Percentiles rank a stretch among this genome's conserved stretches.
phyloP scores from a whole-genome alignment of 2,797 vertebrate species.

The Ctenochaetus hawaiiensis region DNA sequence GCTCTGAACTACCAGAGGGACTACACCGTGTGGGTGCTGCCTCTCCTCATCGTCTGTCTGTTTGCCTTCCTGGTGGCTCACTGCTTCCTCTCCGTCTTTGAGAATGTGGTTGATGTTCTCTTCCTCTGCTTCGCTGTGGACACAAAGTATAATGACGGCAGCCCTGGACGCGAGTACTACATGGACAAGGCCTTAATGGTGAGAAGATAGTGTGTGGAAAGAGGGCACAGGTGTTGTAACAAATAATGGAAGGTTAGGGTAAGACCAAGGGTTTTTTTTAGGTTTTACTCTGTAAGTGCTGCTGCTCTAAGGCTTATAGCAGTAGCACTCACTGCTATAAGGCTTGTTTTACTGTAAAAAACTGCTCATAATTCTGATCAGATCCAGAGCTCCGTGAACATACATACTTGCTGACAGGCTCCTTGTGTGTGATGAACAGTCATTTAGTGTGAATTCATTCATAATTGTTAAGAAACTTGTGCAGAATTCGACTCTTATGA shows the following conservation, averaged over 20 bases:
- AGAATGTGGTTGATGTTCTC: constrained; percentile 97
- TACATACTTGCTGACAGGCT: neutral
- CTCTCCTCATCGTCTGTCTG: constrained; percentile 95
- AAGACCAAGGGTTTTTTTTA: too few relatives aligned
- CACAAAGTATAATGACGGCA: constrained; percentile 96
- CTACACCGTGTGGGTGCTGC: constrained; percentile 97
- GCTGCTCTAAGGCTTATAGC: too few relatives aligned
- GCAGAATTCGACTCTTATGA: neutral
- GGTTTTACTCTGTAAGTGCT: too few relatives aligned
- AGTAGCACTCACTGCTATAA: neutral
- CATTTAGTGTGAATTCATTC: neutral
- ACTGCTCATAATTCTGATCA: neutral
- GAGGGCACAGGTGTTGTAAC: neutral
- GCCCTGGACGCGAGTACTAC: constrained; percentile 93
- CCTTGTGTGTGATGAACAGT: neutral
- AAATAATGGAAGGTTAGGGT: too few relatives aligned
- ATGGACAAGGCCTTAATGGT: constrained; percentile 99
- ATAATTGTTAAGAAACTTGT: neutral
- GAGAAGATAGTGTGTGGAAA: constrained; percentile 59
- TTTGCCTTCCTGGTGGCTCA: constrained; percentile 98
- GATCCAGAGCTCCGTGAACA: neutral
- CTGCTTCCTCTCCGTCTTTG: constrained; percentile 98
- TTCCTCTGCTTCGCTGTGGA: constrained; percentile 99
- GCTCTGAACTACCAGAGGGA: constrained; percentile 96
- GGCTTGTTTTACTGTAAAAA: neutral